These are phyloP conservation scores for Psilanteris sp. DNA, from an alignment of 1,140 invertebrate genomes.

Conservation along the genomic window DNA sequence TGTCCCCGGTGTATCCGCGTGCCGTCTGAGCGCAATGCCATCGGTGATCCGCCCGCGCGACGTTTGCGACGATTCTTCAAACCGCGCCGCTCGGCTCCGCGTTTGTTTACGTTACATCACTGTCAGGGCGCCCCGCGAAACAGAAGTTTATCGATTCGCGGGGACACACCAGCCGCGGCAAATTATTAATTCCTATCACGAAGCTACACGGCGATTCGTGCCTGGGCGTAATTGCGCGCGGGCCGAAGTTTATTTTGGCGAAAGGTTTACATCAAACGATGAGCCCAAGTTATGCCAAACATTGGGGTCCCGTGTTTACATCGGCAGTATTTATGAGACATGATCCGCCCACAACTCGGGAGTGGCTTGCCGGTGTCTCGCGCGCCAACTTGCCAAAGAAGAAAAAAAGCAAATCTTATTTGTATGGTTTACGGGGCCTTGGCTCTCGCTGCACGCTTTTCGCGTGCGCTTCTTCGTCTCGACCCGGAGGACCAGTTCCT, in stretches of 20 bases:
- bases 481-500: constrained; percentile 24
- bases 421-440: constrained; percentile 37
- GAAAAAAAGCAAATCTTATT: constrained; percentile 37
- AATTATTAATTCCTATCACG: constrained; percentile 64
- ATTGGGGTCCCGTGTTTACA: constrained; percentile 73
- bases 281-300: constrained; percentile 69
- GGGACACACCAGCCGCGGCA: constrained; percentile 31
- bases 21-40: too few relatives aligned
- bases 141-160: constrained; percentile 55
- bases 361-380: constrained; percentile 26
- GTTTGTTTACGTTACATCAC: too few relatives aligned
- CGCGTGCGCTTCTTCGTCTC: constrained; percentile 39
- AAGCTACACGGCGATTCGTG: constrained; percentile 53
- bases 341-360: constrained; percentile 71
- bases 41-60: too few relatives aligned
- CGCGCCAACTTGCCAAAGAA: constrained; percentile 32
- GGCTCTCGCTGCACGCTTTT: constrained; percentile 38
- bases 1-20: too few relatives aligned
- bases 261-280: constrained; percentile 71
- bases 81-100: too few relatives aligned
- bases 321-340: constrained; percentile 74
- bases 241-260: constrained; percentile 69
- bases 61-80: too few relatives aligned
- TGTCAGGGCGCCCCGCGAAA: too few relatives aligned
- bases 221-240: constrained; percentile 46